A percentile compares a stretch with the other conserved stretches of the same genome.
Evolutionary conservation across 2,888 invertebrate genomes (phyloP).

Genomic region (Idaea biselata): DNA sequence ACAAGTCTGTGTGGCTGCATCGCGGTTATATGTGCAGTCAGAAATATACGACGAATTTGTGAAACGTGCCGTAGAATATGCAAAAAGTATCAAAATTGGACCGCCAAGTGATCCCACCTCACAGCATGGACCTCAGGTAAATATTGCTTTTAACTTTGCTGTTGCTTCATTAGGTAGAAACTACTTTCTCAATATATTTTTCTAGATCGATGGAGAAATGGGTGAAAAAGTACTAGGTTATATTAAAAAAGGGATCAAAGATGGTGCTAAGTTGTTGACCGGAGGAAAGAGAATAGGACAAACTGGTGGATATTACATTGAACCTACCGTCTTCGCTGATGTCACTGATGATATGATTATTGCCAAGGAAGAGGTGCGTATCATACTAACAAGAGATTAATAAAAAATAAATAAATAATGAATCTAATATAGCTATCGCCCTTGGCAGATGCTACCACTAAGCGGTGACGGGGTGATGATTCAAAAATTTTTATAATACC

Average conservation of each 20-base stretch:
- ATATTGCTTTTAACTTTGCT: background rate
- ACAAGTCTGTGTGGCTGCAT: conserved; percentile 56
- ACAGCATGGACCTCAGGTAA: conserved; percentile 49
- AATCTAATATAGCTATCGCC: too few relatives aligned
- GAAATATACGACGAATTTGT: conserved; percentile 91
- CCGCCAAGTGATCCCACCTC: conserved; percentile 37
- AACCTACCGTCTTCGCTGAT: conserved; percentile 88
- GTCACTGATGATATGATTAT: conserved; percentile 88
- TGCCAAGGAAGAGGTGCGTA: conserved; percentile 85
- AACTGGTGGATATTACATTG: conserved; percentile 85
- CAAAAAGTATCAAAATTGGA: conserved; percentile 85
- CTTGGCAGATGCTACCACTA: background rate
- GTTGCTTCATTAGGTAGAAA: too few relatives aligned
- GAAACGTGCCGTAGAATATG: conserved; percentile 83
- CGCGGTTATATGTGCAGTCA: conserved; percentile 56
- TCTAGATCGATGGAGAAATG: conserved; percentile 85
- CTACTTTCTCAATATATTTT: background rate
- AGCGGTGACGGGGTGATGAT: background rate
- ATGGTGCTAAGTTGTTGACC: conserved; percentile 88
- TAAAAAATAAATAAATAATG: too few relatives aligned
- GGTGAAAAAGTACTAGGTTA: conserved; percentile 87
- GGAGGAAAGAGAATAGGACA: conserved; percentile 84
- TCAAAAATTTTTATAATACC: background rate
- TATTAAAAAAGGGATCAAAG: conserved; percentile 87
- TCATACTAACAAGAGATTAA: background rate